Conservation (phyloP, 2,888 invertebrate species). For the Polydrusus pterygomalis region DNA sequence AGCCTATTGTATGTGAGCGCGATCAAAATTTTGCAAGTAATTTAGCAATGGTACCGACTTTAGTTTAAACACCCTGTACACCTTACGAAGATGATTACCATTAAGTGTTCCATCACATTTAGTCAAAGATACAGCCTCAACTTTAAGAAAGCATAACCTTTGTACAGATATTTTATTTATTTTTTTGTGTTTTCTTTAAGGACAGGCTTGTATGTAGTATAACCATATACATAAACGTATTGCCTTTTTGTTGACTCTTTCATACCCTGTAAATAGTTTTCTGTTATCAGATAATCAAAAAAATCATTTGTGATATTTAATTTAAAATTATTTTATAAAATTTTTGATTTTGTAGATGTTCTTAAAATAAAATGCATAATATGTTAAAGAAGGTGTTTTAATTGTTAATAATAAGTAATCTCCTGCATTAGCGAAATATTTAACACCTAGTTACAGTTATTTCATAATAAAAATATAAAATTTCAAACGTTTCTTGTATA, state of each 20-base stretch:
- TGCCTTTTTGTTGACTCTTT: constrained; percentile 59
- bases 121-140: constrained; percentile 64
- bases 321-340: constrained; percentile 15
- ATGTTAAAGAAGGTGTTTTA: no score
- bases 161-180: constrained; percentile 69
- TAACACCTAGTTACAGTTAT: no score
- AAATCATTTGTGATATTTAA: constrained; percentile 36
- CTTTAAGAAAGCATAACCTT: constrained; percentile 56
- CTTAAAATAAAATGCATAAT: constrained; percentile 14
- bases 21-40: no score
- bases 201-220: constrained; percentile 66
- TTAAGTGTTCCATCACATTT: constrained; percentile 66
- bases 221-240: constrained; percentile 70
- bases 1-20: no score
- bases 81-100: constrained; percentile 68
- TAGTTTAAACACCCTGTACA: constrained; percentile 51
- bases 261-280: constrained; percentile 58
- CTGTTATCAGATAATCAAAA: constrained; percentile 41
- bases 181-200: constrained; percentile 57
- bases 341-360: neutral
- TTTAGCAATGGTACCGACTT: neutral
- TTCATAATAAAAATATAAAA: no score
- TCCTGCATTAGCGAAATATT: no score
- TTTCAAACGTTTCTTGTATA: no score
- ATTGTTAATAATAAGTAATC: no score